Evolutionary conservation across 2,888 invertebrate species (phyloP).

Genomic region (Rutpela maculata): DNA sequence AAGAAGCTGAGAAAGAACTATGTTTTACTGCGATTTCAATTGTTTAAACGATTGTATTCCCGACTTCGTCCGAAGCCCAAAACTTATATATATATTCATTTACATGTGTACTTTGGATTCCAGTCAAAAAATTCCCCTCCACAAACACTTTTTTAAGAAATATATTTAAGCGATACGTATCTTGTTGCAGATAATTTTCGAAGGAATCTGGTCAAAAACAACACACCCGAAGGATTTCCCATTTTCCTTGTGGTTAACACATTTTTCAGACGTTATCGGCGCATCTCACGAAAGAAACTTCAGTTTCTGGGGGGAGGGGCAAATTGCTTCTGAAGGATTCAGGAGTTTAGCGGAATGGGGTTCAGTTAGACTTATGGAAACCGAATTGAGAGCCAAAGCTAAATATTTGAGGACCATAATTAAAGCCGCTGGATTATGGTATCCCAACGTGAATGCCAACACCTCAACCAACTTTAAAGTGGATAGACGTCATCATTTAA

Average conservation of each 20-base stretch:
- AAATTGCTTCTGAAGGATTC: conserved; percentile 91
- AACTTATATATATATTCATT: too few species aligned
- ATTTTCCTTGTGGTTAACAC: conserved; percentile 90
- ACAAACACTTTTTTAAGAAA: too few species aligned
- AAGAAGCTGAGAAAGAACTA: too few species aligned
- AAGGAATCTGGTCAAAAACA: conserved; percentile 96
- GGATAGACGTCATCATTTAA: conserved; percentile 88
- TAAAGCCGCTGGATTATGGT: conserved; percentile 92
- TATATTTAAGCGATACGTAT: too few species aligned
- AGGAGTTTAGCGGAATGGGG: conserved; percentile 91
- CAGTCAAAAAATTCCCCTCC: too few species aligned
- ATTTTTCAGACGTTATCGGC: conserved; percentile 98
- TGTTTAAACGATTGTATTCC: too few species aligned
- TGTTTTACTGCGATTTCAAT: too few species aligned
- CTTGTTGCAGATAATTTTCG: conserved; percentile 82
- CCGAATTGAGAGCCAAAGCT: conserved; percentile 90
- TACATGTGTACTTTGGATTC: too few species aligned
- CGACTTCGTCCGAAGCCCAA: too few species aligned
- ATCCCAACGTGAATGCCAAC: conserved; percentile 90
- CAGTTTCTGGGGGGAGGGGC: conserved; percentile 94
- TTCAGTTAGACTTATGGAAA: conserved; percentile 90
- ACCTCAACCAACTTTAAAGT: conserved; percentile 89
- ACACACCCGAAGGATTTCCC: conserved; percentile 99
- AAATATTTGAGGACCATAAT: conserved; percentile 87
- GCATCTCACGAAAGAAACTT: conserved; percentile 93